A percentile compares a stretch with the other conserved stretches of the same genome.
Evolutionary conservation across 2,888 invertebrate species (phyloP).

Genomic region (Resseliella maxima): DNA sequence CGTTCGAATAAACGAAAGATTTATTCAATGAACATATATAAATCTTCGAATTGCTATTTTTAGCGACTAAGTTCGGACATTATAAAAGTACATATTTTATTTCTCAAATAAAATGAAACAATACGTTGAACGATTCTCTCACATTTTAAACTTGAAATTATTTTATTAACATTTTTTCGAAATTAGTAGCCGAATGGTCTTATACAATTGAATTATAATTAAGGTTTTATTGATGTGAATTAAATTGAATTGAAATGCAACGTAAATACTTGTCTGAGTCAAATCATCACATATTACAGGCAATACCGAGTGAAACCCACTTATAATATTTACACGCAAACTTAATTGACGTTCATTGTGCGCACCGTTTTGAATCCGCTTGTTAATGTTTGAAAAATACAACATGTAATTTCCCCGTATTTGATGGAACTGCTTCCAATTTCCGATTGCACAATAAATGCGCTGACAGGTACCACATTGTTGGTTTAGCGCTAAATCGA

Average conservation of each 20-base stretch:
- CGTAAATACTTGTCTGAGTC: neutral
- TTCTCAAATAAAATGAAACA: neutral
- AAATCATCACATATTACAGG: neutral
- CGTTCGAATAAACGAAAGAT: neutral
- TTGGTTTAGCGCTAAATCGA: neutral
- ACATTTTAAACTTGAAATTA: neutral
- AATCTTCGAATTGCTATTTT: neutral
- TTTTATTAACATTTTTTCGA: neutral
- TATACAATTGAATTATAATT: neutral
- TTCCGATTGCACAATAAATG: neutral
- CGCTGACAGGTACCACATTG: constrained; percentile 5
- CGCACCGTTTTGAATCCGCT: neutral
- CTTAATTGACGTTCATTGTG: neutral
- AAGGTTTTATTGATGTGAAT: neutral
- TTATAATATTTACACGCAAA: neutral
- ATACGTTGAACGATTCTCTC: no score
- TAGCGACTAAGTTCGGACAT: neutral
- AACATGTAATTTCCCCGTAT: neutral
- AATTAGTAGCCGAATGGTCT: neutral
- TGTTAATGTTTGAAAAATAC: neutral
- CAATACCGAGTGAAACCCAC: neutral
- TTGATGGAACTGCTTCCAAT: neutral
- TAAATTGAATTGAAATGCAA: neutral
- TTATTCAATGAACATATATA: constrained; percentile 15
- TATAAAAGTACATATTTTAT: neutral